Evolutionary conservation across 2,888 invertebrate genomes (phyloP), one percentile per base, ranked within the genome.

Genomic region (Sinelater perroti): DNA sequence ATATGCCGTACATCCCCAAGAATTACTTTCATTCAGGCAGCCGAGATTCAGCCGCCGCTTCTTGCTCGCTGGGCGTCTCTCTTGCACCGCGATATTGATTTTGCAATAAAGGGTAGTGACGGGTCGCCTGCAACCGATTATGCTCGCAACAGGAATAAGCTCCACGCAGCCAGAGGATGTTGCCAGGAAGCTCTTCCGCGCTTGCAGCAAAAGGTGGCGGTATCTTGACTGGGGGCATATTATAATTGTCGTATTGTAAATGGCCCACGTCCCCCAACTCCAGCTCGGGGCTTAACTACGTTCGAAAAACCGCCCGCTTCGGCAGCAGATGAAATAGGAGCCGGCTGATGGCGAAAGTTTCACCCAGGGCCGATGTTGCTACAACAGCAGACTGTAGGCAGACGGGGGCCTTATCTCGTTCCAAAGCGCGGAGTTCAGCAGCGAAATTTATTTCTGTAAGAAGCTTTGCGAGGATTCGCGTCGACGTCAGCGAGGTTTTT

Each of bases 391-490:
- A n/a, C n/a, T 40, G 26, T 14, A 24, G 14, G 24, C 14, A n/a
- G n/a, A n/a, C 38, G 2, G 13, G n/a, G 38, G 6, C 13, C 7
- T 13, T 14, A 26, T 13, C 13, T n/a, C n/a, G n/a, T n/a, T n/a
- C n/a, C n/a, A n/a, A n/a, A n/a, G n/a, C n/a, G n/a, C n/a, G n/a
- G n/a, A n/a, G 40, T 21, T 24, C 40, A 24, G 40, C 24, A 40
- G n/a, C n/a, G n/a, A 31, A 47, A 33, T 47, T 47, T 47, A 47
- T 47, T 33, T 33, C 47, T 47, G 13, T 47, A 47, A 47, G 47
- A 18, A 47, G 47, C 47, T 47, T 46, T 47, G 21, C 11, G 10
- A 45, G 17, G 33, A 33, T 33, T 47, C 47, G 20, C 35, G 47
- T 47, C 26, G 31, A 33, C 47, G 47, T 47, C 47, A 47, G 47